Percentiles rank a stretch among this genome's conserved stretches.
Conservation (phyloP, 1,140 invertebrate genomes). For the Calycopis cecrops region DNA sequence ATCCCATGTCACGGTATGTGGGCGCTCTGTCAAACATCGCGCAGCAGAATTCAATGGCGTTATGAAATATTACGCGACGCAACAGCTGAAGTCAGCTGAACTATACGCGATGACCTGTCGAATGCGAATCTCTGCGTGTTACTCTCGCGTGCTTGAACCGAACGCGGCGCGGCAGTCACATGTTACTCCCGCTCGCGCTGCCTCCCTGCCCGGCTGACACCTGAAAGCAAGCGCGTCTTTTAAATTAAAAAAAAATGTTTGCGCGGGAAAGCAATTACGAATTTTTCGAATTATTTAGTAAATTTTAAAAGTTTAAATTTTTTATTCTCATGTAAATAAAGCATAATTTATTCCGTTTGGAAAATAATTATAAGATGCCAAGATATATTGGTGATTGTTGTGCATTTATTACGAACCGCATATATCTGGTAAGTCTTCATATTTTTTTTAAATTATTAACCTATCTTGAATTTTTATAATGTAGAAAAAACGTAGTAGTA, state of each 20-base stretch:
- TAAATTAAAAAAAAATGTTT: slow-evolving; percentile 30
- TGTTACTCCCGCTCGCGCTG: slow-evolving; percentile 26
- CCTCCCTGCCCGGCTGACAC: slow-evolving; percentile 17
- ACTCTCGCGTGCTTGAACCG: slow-evolving; percentile 33
- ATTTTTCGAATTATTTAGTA: slow-evolving; percentile 15
- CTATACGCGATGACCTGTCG: slow-evolving; percentile 47
- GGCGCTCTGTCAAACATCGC: too few species aligned
- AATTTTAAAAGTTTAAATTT: not conserved
- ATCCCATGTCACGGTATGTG: too few species aligned
- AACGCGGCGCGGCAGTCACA: slow-evolving; percentile 28
- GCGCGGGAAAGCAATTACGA: slow-evolving; percentile 31
- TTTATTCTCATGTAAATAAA: too few species aligned
- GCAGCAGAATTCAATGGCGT: not conserved
- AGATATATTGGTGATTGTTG: slow-evolving; percentile 36
- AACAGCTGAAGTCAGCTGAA: slow-evolving; percentile 28
- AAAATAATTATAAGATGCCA: slow-evolving; percentile 24
- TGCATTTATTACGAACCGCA: slow-evolving; percentile 41
- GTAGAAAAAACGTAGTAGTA: too few species aligned
- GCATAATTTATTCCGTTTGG: too few species aligned
- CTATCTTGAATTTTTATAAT: too few species aligned
- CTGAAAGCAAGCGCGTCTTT: slow-evolving; percentile 14
- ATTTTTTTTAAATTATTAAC: not conserved
- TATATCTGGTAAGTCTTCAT: slow-evolving; percentile 51
- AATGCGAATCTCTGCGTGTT: slow-evolving; percentile 34
- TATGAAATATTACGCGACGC: slow-evolving; percentile 17